Evolutionary conservation across 2,888 invertebrate species (phyloP).

Genomic region (Lithophane socia): DNA sequence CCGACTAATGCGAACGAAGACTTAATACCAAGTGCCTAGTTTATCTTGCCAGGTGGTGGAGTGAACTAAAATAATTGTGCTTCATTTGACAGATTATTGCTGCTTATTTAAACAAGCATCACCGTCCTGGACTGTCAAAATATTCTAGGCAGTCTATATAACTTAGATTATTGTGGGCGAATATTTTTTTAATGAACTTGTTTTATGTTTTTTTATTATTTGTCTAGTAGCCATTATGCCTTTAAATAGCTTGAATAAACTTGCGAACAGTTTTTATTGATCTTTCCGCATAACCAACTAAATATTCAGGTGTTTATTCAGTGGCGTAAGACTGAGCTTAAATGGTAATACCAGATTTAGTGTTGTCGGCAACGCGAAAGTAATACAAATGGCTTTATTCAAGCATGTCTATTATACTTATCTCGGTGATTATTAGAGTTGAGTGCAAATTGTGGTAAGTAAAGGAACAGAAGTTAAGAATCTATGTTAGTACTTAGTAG

Average conservation of each 20-base stretch:
- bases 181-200: background rate
- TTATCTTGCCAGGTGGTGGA: background rate
- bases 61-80: background rate
- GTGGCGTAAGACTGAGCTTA: conserved; percentile 54
- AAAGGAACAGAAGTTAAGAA: conserved; percentile 11
- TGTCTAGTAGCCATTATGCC: background rate
- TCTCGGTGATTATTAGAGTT: conserved; percentile 40
- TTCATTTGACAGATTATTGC: background rate
- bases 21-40: conserved; percentile 4
- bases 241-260: conserved; percentile 11
- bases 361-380: conserved; percentile 52
- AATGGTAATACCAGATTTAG: conserved; percentile 59
- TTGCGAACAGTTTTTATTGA: conserved; percentile 35
- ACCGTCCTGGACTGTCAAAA: background rate
- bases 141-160: background rate
- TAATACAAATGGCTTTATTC: conserved; percentile 62
- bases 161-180: background rate
- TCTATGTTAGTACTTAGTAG: conserved; percentile 17
- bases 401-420: conserved; percentile 41
- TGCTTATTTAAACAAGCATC: too few species aligned
- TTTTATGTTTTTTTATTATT: background rate
- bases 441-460: conserved; percentile 37
- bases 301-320: conserved; percentile 59
- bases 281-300: conserved; percentile 38
- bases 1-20: conserved; percentile 11